Evolutionary conservation across 1,140 invertebrate genomes (phyloP), one percentile per base, ranked within the genome.

Genomic region (Rhopalosiphum padi): DNA sequence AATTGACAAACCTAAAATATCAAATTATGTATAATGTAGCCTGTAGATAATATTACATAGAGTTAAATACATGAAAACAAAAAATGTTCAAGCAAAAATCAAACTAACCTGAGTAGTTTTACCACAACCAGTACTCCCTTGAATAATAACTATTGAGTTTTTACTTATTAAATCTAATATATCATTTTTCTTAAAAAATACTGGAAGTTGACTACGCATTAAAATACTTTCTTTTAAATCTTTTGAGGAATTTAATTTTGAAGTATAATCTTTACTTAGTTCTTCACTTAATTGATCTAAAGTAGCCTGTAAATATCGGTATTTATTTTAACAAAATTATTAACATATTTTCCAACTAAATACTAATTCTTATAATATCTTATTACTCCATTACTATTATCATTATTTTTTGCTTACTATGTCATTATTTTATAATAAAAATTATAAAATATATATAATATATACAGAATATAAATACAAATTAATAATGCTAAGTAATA

Each of bases 1-100:
- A 98, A 99, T 95, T 99, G 99, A 94, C 98, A 99, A 83, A 99
- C 97, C 96, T 98, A 96, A 60, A 93, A 48, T 23, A 86, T 92
- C 37, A 93, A 88, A 88, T 88, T 35, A 51, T 21, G 18, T 77
- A 22, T 30, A 22, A 0, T n/a, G 30, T 91, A 41, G 46, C 46
- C 46, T 51, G 21, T 51, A 51, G 48, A 15, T 48, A 48, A 48
- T 51, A 51, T 51, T 51, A 51, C 48, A 30, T 51, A 85, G 1
- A 82, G 9, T 48, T n/a, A 46, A 77, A 43, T 30, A 30, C 23
- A 91, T 60, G 30, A 82, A 77, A 82, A 87, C 3, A 48, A 86
- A 87, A 35, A 23, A 37, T 55, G 55, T 89, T 55, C 48, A 22
- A 90, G 60, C 37, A 53, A 22, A 3, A 55, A 89, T 55, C 1